These are phyloP conservation scores for Nycticebus coucang DNA, from an alignment of 2,113 vertebrate genomes.

Conservation along the genomic window DNA sequence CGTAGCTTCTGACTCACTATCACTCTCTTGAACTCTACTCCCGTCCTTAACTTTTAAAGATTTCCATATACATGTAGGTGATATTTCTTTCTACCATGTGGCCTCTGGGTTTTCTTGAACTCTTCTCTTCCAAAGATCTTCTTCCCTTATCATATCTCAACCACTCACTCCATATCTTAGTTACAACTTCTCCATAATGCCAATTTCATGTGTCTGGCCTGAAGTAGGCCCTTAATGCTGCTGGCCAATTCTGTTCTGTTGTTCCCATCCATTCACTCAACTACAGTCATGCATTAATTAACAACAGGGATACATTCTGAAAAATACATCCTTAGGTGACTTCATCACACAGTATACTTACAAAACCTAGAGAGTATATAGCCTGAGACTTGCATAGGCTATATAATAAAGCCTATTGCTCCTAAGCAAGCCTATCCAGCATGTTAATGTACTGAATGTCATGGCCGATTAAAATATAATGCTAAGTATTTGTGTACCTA, in stretches of 20 bases:
- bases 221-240: not conserved
- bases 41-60: conserved; percentile 35
- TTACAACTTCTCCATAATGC: not conserved
- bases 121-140: conserved; percentile 18
- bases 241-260: not conserved
- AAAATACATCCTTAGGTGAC: not conserved
- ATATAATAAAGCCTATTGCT: not conserved
- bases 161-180: not conserved
- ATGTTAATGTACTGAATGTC: not conserved
- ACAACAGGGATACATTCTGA: not conserved
- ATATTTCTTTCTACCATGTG: conserved; percentile 1
- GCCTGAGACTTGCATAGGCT: not conserved
- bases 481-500: not conserved
- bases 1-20: conserved; percentile 23
- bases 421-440: not conserved
- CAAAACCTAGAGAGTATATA: not conserved
- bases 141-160: conserved; percentile 1
- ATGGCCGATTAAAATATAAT: not conserved
- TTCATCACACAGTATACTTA: not conserved
- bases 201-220: not conserved
- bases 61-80: conserved; percentile 21
- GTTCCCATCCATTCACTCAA: conserved; percentile 11
- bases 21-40: not conserved
- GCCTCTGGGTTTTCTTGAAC: conserved; percentile 11
- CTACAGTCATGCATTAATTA: not conserved